phyloP scores from a whole-genome alignment of 2,888 invertebrate genomes.

The Limnephilus lunatus region DNA sequence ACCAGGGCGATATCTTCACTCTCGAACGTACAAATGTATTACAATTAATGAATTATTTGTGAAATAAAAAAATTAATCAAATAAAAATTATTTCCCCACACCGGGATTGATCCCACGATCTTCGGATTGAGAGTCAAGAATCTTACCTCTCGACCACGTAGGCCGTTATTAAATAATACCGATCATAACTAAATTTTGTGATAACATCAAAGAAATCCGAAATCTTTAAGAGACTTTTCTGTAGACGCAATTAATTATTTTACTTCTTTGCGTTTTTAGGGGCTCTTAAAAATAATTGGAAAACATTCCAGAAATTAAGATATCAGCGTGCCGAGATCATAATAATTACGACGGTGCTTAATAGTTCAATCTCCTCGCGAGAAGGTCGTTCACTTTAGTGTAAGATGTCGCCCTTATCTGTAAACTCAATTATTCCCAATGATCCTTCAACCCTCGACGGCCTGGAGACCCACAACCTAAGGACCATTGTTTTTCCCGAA shows the following conservation, averaged over 20 bases:
- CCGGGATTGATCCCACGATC: no score
- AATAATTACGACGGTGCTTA: constrained; percentile 2
- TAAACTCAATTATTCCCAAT: constrained; percentile 31
- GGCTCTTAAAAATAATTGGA: not conserved
- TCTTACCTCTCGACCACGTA: no score
- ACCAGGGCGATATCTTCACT: no score
- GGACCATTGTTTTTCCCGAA: not conserved
- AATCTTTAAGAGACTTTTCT: not conserved
- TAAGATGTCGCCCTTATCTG: constrained; percentile 29
- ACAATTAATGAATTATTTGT: no score
- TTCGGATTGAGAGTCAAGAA: no score
- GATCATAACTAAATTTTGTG: no score
- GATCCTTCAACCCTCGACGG: not conserved
- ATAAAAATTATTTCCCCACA: no score
- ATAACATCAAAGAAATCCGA: no score
- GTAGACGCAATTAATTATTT: not conserved
- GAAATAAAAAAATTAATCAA: no score
- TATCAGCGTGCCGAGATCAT: not conserved
- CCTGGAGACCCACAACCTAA: not conserved
- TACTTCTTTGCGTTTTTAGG: not conserved
- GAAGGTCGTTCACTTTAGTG: not conserved
- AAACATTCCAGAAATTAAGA: not conserved
- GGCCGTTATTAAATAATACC: no score
- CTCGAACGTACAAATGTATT: no score
- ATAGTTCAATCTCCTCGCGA: constrained; percentile 3